phyloP scores from a whole-genome alignment of 2,113 vertebrate genomes.

The rabbit (Oryctolagus cuniculus) region DNA sequence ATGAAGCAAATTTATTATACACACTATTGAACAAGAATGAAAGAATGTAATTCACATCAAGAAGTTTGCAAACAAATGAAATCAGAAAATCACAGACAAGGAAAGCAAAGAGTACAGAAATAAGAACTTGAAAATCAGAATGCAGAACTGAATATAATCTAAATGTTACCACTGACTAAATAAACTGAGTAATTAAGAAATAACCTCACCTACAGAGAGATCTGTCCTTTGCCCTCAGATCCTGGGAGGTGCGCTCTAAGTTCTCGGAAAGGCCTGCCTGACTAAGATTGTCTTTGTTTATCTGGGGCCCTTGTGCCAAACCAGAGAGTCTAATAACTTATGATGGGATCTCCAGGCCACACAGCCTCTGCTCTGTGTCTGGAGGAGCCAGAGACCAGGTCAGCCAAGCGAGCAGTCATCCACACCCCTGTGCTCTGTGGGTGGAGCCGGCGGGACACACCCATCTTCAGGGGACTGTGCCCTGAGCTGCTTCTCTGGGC shows the following conservation, averaged over 20 bases:
- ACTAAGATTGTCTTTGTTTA: not conserved
- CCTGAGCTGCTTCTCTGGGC: no score
- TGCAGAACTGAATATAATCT: not conserved
- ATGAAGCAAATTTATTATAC: not conserved
- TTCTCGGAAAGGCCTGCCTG: not conserved
- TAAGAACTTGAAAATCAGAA: not conserved
- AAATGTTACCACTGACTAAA: not conserved
- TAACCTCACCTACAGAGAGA: not conserved
- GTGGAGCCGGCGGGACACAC: no score
- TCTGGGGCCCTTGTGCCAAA: not conserved
- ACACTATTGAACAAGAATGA: not conserved
- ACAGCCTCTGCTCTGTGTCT: not conserved
- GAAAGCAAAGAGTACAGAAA: not conserved
- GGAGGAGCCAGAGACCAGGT: not conserved
- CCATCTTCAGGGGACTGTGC: no score
- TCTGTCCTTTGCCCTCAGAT: not conserved
- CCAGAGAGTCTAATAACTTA: not conserved
- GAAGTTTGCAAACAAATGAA: not conserved
- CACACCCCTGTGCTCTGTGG: not conserved
- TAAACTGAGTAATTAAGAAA: not conserved
- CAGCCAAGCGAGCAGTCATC: not conserved
- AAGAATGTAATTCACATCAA: not conserved
- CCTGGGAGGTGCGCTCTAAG: not conserved
- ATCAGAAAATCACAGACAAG: not conserved
- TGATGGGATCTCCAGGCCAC: not conserved